phyloP scores from a whole-genome alignment of 2,888 invertebrate genomes.

The Eupeodes latifasciatus region DNA sequence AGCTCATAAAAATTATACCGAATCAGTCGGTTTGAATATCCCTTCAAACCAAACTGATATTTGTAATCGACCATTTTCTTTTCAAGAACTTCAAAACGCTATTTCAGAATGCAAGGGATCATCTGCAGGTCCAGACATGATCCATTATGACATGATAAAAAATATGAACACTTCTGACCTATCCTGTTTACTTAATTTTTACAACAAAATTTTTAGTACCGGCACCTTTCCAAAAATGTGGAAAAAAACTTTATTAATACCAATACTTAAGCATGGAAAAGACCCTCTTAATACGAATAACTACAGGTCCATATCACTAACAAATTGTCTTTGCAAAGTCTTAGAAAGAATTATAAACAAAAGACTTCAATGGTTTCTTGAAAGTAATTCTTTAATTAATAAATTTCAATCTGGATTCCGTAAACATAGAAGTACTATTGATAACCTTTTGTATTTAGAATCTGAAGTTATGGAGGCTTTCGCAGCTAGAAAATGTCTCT shows the following conservation, averaged over 20 bases:
- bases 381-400: too few species aligned
- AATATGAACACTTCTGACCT: slow-evolving; percentile 1
- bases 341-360: too few species aligned
- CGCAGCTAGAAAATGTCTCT: neutral
- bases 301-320: neutral
- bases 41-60: neutral
- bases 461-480: slow-evolving; percentile 1
- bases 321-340: too few species aligned
- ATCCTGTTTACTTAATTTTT: neutral
- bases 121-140: slow-evolving; percentile 19
- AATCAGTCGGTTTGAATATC: too few species aligned
- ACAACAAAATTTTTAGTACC: slow-evolving; percentile 9
- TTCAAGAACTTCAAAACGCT: slow-evolving; percentile 22
- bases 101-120: slow-evolving; percentile 18
- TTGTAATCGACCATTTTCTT: neutral
- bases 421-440: too few species aligned
- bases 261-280: slow-evolving; percentile 7
- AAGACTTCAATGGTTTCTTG: neutral
- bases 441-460: too few species aligned
- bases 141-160: slow-evolving; percentile 35
- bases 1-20: too few species aligned
- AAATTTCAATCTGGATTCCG: too few species aligned
- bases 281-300: slow-evolving; percentile 1
- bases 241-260: slow-evolving; percentile 21
- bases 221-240: slow-evolving; percentile 21